Base-by-base conservation (phyloP, 2,113 vertebrate genomes). In the Xiphophorus hellerii region DNA sequence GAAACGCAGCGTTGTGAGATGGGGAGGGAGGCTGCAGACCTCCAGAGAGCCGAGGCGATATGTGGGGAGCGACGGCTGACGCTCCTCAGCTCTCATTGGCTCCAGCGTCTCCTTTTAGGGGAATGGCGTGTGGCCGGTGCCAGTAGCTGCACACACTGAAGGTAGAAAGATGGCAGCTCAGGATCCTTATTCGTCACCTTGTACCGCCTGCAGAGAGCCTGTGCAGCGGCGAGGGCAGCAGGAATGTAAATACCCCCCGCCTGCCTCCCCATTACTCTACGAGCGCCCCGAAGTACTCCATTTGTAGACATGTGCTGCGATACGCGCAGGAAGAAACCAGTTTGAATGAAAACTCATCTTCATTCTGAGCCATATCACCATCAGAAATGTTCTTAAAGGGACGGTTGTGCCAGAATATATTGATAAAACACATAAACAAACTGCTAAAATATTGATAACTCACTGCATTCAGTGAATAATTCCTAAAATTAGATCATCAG, bases 41-140 rank as follows among this genome's bases (percentile, higher is more conserved):
- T 87, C 88, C 90, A 88, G 88, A 91, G 88, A 84, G 73, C 77
- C 14, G 66, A 77, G 81, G 84, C 27, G 71, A 80, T 87, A 76
- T 83, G 83, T 78, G 30, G 42, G 69, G 69, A 74, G 73, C 60
- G 48, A 77, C 60, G 31, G 27, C n/a, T 8, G 33, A n/a, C 33
- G 28, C 76, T 81, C 25, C 90, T 80, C 76, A 39, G 51, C 83
- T 91, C 88, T 93, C 93, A 95, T 95, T 95, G 95, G 95, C 88
- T 89, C 88, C 81, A 44, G 76, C 76, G 84, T 95, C 84, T 95
- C 95, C 95, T 95, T 95, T 92, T 95, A 95, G 92, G 95, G 95
- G 86, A 90, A 87, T 94, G 79, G 80, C 87, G 91, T 83, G 84
- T 84, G 89, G 91, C 92, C 92, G 90, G 91, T 94, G 91, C 87